A percentile compares a stretch with the other conserved stretches of the same genome.
These are phyloP conservation scores for Gallinago solitaria DNA, from an alignment of 2,797 vertebrate genomes.

Conservation along the genomic window DNA sequence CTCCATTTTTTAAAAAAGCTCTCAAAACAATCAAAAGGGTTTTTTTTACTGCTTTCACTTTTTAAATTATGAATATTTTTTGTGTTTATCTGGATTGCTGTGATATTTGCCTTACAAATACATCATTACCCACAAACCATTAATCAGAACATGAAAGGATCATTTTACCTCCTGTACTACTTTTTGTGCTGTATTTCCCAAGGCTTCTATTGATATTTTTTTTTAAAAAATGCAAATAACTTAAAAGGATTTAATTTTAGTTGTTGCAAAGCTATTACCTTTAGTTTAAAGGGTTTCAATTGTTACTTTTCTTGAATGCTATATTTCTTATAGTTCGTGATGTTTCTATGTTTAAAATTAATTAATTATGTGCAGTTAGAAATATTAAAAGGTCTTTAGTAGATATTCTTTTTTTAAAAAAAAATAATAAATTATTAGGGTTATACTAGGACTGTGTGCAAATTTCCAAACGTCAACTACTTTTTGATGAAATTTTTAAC, in stretches of 20 bases:
- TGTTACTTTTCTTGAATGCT: neutral
- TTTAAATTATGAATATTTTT: neutral
- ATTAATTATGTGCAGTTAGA: neutral
- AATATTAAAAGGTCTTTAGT: neutral
- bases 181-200: conserved; percentile 22
- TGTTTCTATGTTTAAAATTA: neutral
- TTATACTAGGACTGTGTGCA: neutral
- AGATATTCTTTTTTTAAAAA: neutral
- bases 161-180: conserved; percentile 18
- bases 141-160: conserved; percentile 34
- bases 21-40: neutral
- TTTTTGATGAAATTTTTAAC: neutral
- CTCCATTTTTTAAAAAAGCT: neutral
- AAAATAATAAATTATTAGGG: neutral
- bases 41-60: neutral
- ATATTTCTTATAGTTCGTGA: neutral
- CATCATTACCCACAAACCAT: neutral
- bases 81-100: neutral
- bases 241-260: conserved; percentile 7
- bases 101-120: neutral
- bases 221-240: neutral
- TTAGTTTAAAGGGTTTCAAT: neutral
- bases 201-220: neutral
- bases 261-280: conserved; percentile 15
- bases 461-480: neutral